Evolutionary conservation across 2,888 invertebrate genomes (phyloP).

Genomic region (Chrysolina haemoptera): DNA sequence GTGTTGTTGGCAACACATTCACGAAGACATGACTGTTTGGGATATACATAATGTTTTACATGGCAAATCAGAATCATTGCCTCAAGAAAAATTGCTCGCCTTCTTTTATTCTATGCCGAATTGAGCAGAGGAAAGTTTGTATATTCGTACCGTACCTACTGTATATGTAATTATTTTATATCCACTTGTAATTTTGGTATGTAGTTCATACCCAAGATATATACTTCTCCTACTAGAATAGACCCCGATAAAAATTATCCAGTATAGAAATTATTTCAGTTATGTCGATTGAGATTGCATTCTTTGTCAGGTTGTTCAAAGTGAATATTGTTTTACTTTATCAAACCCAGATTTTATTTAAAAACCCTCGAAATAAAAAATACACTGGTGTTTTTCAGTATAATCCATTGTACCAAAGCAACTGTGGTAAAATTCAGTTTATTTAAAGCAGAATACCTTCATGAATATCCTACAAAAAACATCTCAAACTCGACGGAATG

Average conservation of each 20-base stretch:
- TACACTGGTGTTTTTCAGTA: neutral
- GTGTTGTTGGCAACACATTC: too few species aligned
- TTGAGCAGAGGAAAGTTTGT: neutral
- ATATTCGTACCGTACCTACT: neutral
- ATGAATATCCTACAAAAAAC: neutral
- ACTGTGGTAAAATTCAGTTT: neutral
- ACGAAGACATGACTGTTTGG: too few species aligned
- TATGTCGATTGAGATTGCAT: slow-evolving; percentile 4
- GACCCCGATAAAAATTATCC: neutral
- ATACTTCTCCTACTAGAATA: neutral
- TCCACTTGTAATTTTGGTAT: neutral
- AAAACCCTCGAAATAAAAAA: too few species aligned
- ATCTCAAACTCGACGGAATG: neutral
- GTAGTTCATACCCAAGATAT: neutral
- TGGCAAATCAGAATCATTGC: too few species aligned
- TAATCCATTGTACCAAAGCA: neutral
- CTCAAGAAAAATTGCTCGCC: too few species aligned
- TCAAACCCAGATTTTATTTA: too few species aligned
- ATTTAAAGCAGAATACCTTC: neutral
- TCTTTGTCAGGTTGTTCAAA: neutral
- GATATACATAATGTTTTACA: too few species aligned
- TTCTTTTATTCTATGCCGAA: neutral
- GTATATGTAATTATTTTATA: neutral
- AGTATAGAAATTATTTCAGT: neutral
- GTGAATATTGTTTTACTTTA: too few species aligned